Base-by-base conservation (phyloP, 2,113 vertebrate species). In the Microtus montanus region DNA sequence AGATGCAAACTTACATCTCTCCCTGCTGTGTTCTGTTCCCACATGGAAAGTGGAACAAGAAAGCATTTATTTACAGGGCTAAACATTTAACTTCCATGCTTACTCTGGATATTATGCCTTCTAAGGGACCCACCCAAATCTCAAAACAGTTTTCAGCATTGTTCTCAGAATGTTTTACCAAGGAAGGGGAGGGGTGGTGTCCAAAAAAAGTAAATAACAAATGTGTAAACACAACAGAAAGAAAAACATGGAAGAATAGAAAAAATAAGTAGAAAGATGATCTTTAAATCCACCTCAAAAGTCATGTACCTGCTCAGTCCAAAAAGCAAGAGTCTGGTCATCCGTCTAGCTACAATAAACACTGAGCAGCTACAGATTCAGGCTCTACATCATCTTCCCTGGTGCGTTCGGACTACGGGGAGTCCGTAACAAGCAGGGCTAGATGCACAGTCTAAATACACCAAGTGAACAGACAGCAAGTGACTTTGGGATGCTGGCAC, bases 401-500 rank as follows among this genome's bases (percentile, higher is more conserved):
- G 95, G 90, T 92, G 96, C 97, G 97, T 97, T 95, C 52, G 96
- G 96, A 97, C 94, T 22, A 77, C 0, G 77, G 95, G 78, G 7
- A 83, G 92, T 41, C 94, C 80, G 0, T 41, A 97, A 98, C 49
- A 97, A 98, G 97, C 98, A 97, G 71, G 96, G 90, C n/a, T 73
- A 54, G 78, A 96, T 87, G 96, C 96, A 97, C 83, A 97, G 98
- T 97, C 97, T 98, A 97, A 96, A 96, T 97, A 97, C 97, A 87
- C 86, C 89, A 85, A 96, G 87, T 95, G 98, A 98, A 98, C 98
- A 97, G 98, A 98, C 95, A 93, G 97, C 73, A 94, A 98, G 80
- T 71, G 96, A 95, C 95, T 93, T 92, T 24, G 97, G 97, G 97
- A 97, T 52, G 97, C 98, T 96, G 98, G 96, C 66, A 94, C 96